phyloP scores from a whole-genome alignment of 1,140 invertebrate species.

The Drosophila insularis region DNA sequence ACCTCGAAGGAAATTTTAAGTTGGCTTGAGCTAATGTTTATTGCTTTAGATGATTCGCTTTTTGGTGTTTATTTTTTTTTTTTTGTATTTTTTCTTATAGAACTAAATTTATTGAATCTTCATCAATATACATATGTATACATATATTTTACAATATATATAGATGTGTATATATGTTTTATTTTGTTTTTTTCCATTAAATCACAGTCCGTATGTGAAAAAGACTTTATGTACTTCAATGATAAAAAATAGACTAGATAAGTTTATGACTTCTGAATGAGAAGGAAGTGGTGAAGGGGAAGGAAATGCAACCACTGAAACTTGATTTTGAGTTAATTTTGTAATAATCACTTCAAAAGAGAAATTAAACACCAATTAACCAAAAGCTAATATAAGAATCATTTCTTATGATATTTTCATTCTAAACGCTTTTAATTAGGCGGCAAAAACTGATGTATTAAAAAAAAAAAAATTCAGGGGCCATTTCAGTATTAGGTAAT shows the following conservation, averaged over 20 bases:
- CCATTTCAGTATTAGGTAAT: too few species aligned
- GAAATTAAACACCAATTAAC: too few species aligned
- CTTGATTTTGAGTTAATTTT: too few species aligned
- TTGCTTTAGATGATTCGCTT: neutral
- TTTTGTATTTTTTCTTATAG: neutral
- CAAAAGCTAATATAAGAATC: too few species aligned
- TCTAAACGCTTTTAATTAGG: too few species aligned
- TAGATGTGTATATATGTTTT: neutral
- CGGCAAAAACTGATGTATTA: too few species aligned
- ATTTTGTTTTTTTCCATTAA: constrained; percentile 57
- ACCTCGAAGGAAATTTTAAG: neutral
- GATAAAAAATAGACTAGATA: constrained; percentile 51
- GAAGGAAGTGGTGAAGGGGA: neutral
- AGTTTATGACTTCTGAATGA: neutral
- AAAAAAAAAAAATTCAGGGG: too few species aligned
- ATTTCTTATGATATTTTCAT: too few species aligned
- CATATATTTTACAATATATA: constrained; percentile 37
- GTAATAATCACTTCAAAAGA: too few species aligned
- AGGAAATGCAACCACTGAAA: neutral
- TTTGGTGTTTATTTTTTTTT: too few species aligned
- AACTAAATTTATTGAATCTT: constrained; percentile 41
- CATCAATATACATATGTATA: constrained; percentile 46
- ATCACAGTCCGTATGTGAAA: constrained; percentile 83
- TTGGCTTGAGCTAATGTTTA: constrained; percentile 44
- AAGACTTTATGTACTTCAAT: constrained; percentile 80